Evolutionary conservation across 1,140 invertebrate species (phyloP), one percentile per base, ranked within the genome.

Genomic region (Stegodyphus mimosarum): DNA sequence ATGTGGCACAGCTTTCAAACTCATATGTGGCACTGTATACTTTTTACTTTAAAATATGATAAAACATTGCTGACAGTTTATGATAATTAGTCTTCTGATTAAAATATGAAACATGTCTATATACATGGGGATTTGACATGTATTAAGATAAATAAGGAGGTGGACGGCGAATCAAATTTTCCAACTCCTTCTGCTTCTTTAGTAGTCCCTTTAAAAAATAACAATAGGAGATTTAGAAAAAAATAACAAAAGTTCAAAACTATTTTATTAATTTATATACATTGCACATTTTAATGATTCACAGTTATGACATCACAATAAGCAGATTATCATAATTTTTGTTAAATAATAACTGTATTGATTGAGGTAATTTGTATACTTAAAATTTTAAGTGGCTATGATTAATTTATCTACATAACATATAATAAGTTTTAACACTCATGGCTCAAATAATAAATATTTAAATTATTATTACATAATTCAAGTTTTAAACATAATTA

Each of bases 171-270:
- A 87, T 79, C 48, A 87, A 83, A 55, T 11, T 83, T 50, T 87
- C 86, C 49, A 87, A 60, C 50, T 87, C 86, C 48, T 83, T 75
- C 55, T 87, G 86, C 53, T 87, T 87, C 53, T 83, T 63, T 5
- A 87, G n/a, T 7, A 87, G 49, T 10, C 86, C 86, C 86, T 87
- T 33, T 79, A 70, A 52, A 33, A 60, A 86, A 48, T 51, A n/a
- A 78, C 13, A 49, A 66, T 17, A 64, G 52, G 6, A 6, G 6
- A 53, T 5, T 60, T 66, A 69, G 1, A n/a, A 3, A 53, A 52
- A 53, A 33, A 9, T 73, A n/a, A n/a, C 18, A 10, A 51, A 73
- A 73, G 53, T 53, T 17, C n/a, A 53, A 53, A 55, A 13, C 15
- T 7, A 52, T 9, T 15, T 17, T 53, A 15, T 17, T 6, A 73